Evolutionary conservation across 1,140 invertebrate genomes (phyloP), one percentile per base, ranked within the genome.

Genomic region (Aphaenogaster ashmeadi): DNA sequence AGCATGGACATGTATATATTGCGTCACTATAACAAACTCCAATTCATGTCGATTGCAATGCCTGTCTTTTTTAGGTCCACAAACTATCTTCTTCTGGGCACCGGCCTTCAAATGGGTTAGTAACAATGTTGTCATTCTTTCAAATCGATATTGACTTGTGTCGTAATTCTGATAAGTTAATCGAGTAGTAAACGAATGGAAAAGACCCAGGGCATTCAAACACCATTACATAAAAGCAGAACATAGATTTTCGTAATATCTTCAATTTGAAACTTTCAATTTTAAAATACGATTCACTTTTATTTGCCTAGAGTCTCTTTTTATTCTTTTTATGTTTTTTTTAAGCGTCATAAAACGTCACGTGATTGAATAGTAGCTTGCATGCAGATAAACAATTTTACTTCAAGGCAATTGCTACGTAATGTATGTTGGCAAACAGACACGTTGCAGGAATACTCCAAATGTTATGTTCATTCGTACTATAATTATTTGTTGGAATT

Each of bases 31-130:
- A 27, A 41, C 8, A 15, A 6, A 13, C 6, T 83, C 11, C 5
- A 60, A 47, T 60, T 84, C 36, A 62, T 21, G 0, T 60, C 15
- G 18, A 58, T 52, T 72, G 11, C 58, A 74, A 69, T 52, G n/a
- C 62, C 69, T 90, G 33, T 90, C 18, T 64, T 93, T 96, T 96
- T 78, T 94, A 98, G 98, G 98, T 95, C 98, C 98, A 33, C 98
- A 99, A 96, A 99, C 98, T 9, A 97, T 99, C 88, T 99, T 99
- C 96, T 99, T 99, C 95, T 99, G 99, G 99, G 98, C 98, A 58
- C 99, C 99, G 77, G 96, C 97, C 62, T 98, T 99, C 91, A 99
- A 99, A 98, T 99, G 98, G 98, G 98, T 99, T 97, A 97, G 97
- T 96, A 86, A 89, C 91, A 89, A 79, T 54, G 79, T 77, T 86